Conservation (phyloP, 2,797 vertebrate genomes). For the Muscicapa striata region DNA sequence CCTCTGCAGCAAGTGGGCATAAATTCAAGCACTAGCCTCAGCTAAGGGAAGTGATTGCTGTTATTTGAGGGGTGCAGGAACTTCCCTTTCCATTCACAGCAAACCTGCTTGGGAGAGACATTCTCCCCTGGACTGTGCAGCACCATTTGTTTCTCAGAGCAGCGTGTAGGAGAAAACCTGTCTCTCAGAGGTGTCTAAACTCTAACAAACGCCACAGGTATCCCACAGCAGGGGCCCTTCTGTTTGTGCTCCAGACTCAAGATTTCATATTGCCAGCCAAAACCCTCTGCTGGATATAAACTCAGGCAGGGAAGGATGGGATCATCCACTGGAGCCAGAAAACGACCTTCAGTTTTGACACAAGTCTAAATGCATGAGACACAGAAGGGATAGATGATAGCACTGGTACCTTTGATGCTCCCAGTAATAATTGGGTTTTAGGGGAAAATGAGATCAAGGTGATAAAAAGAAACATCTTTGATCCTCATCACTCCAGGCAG, state of each 20-base stretch:
- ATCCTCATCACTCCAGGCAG: background rate
- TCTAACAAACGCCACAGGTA: background rate
- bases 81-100: background rate
- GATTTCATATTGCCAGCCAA: background rate
- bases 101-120: background rate
- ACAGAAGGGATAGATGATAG: background rate
- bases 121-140: background rate
- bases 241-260: background rate
- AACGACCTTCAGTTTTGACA: background rate
- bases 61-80: background rate
- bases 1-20: background rate
- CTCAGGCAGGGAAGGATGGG: background rate
- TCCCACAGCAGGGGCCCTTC: background rate
- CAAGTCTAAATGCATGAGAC: background rate
- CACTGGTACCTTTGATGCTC: background rate
- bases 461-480: background rate
- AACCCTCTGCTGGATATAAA: background rate
- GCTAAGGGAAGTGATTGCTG: background rate
- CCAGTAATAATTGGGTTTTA: background rate
- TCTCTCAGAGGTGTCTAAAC: background rate
- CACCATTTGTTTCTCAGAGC: background rate
- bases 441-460: background rate
- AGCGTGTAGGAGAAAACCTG: accelerated
- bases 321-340: background rate
- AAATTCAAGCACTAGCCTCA: background rate